Evolutionary conservation across 2,888 invertebrate species (phyloP).

Genomic region (Asteroscopus sphinx): DNA sequence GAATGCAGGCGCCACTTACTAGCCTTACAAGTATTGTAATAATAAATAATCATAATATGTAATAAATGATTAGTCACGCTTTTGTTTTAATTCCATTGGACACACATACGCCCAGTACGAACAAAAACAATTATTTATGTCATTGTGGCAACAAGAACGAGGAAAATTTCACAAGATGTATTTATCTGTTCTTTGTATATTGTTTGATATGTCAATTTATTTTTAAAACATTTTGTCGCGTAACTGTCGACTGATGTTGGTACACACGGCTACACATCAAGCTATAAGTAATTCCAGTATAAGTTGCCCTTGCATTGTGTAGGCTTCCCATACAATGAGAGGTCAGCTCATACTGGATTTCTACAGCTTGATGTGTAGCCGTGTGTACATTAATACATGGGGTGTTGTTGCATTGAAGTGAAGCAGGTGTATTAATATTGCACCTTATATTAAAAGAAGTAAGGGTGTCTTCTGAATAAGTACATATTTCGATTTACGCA

Average conservation of each 20-base stretch:
- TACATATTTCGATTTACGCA: constrained; percentile 17
- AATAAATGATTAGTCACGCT: constrained; percentile 41
- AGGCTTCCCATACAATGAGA: no score
- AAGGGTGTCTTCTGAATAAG: constrained; percentile 9
- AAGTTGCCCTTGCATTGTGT: no score
- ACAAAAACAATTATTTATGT: constrained; percentile 47
- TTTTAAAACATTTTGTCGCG: constrained; percentile 23
- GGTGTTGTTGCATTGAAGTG: background rate
- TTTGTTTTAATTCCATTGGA: constrained; percentile 45
- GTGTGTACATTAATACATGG: background rate
- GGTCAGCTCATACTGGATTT: no score
- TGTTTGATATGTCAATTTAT: constrained; percentile 18
- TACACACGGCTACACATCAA: no score
- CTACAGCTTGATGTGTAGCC: no score
- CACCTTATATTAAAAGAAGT: background rate
- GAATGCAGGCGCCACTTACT: constrained; percentile 50
- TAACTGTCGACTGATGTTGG: constrained; percentile 1
- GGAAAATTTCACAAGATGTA: constrained; percentile 38
- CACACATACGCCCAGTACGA: constrained; percentile 26
- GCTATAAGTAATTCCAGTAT: no score
- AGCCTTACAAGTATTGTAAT: no score
- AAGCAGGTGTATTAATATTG: background rate
- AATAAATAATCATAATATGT: no score
- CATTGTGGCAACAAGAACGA: constrained; percentile 40
- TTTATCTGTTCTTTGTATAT: constrained; percentile 23